Evolutionary conservation across 2,113 vertebrate species (phyloP), one percentile per base, ranked within the genome.

Genomic region (Spea bombifrons): DNA sequence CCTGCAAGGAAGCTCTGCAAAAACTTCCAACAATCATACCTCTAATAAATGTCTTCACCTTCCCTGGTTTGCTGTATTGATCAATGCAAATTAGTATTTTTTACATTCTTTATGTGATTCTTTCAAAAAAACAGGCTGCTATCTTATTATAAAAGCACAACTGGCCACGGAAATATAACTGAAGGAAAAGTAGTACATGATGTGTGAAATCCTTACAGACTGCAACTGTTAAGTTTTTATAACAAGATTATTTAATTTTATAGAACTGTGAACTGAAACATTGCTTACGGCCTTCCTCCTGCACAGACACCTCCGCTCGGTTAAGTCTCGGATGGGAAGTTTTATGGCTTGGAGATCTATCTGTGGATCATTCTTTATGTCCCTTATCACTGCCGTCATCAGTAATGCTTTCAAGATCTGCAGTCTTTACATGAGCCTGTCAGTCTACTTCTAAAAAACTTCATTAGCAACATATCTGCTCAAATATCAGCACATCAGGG

Each of bases 401-500:
- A 43, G 9, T 15, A 63, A 70, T 15, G 17, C 55, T 61, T 63
- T 10, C 63, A 8, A 77, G 47, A 63, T 50, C 12, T 49, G 47
- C 15, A 57, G 8, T 13, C 45, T 57, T 50, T 71, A 63, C 43
- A 63, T 52, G 17, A 71, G 47, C 49, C 66, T 50, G 46, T 50
- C n/a, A 71, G 6, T 50, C 57, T n/a, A 45, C 10, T 17, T 77
- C 12, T 63, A 64, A 49, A 50, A 12, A 46, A 55, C 66, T 71
- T 12, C 17, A 52, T 63, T 57, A 71, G 16, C 67, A 76, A 46
- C 17, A 69, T n/a, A 70, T 77, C 55, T 49, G 75, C 45, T 63
- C 45, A 61, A 70, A 70, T 64, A 63, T 77, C 55, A 61, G 12
- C 30, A 77, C 17, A 71, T 77, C 53, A 63, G 55, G 46, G n/a